phyloP scores from a whole-genome alignment of 2,113 vertebrate species.

The Corythaixoides concolor region DNA sequence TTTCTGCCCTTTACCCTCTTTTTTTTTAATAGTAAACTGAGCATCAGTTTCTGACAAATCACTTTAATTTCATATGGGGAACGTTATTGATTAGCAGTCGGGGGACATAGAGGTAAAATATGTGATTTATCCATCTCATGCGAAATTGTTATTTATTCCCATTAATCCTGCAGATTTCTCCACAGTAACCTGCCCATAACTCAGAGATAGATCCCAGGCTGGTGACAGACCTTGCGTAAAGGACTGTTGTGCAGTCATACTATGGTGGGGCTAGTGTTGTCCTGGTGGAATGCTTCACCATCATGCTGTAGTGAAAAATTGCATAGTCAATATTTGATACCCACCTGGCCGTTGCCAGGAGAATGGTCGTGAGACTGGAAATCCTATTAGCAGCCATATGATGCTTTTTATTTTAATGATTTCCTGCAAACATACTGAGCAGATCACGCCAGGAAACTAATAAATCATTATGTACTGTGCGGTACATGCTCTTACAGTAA shows the following conservation, averaged over 20 bases:
- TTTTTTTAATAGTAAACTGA: not conserved
- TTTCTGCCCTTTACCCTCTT: not conserved
- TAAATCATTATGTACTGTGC: not conserved
- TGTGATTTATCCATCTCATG: not conserved
- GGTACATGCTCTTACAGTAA: not conserved
- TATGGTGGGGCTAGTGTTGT: fast-evolving
- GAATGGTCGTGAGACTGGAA: not conserved
- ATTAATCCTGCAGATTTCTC: not conserved
- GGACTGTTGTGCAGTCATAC: not conserved
- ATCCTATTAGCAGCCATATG: not conserved
- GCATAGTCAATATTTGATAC: not conserved
- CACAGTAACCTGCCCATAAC: not conserved
- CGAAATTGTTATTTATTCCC: not conserved
- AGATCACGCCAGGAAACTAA: not conserved
- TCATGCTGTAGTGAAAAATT: not conserved
- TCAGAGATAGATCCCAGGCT: not conserved
- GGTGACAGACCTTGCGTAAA: not conserved
- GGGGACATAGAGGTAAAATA: not conserved
- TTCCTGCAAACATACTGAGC: not conserved
- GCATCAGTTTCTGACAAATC: not conserved
- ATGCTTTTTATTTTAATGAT: not conserved
- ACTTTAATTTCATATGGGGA: not conserved
- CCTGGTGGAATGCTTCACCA: not conserved
- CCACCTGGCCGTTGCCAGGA: not conserved
- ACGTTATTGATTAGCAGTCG: not conserved